Percentiles rank a stretch among this genome's conserved stretches.
Evolutionary conservation across 2,888 invertebrate species (phyloP).

Genomic region (Hydroisotoma schaefferi): DNA sequence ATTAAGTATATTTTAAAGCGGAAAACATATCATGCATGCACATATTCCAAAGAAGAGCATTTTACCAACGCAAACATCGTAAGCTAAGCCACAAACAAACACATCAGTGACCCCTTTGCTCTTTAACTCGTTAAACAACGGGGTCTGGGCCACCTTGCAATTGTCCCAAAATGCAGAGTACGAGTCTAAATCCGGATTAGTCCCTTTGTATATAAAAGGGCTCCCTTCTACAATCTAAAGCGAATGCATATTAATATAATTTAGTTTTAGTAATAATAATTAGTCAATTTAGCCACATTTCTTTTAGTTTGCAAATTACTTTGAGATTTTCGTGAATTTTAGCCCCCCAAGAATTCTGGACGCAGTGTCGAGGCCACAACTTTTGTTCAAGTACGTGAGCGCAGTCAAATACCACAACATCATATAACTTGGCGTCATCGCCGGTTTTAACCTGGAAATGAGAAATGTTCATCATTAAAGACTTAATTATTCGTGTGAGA

Average conservation of each 20-base stretch:
- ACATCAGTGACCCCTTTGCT: slow-evolving; percentile 82
- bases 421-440: slow-evolving; percentile 76
- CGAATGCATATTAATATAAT: not conserved
- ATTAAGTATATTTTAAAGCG: not conserved
- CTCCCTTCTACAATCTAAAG: slow-evolving; percentile 27
- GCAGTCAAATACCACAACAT: slow-evolving; percentile 81
- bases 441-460: slow-evolving; percentile 48
- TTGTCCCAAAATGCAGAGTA: slow-evolving; percentile 99
- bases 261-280: not conserved
- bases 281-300: not conserved
- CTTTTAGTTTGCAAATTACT: slow-evolving; percentile 54
- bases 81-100: slow-evolving; percentile 90
- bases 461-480: too few relatives aligned
- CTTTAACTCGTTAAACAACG: slow-evolving; percentile 74
- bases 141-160: slow-evolving; percentile 82
- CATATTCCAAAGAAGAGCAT: not conserved
- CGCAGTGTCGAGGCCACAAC: slow-evolving; percentile 94
- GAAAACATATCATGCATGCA: not conserved
- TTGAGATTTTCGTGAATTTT: slow-evolving; percentile 83
- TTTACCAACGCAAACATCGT: slow-evolving; percentile 79
- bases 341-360: slow-evolving; percentile 92
- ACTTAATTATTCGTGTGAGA: too few relatives aligned
- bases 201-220: slow-evolving; percentile 80
- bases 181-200: slow-evolving; percentile 90
- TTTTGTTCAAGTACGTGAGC: slow-evolving; percentile 81